These are phyloP conservation scores for Glaucopsyche alexis DNA, from an alignment of 2,888 invertebrate genomes.

Conservation along the genomic window DNA sequence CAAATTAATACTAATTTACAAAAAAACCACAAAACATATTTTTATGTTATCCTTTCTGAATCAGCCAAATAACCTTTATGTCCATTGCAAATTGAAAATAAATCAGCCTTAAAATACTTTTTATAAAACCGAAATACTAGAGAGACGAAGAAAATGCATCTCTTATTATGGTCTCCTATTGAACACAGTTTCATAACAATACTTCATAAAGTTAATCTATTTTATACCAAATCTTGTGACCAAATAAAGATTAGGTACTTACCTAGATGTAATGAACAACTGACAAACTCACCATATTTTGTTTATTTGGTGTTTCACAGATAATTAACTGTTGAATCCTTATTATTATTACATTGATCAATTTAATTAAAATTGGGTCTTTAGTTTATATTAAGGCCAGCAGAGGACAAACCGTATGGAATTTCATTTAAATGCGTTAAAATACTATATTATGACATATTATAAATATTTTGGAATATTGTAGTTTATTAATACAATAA, in stretches of 20 bases:
- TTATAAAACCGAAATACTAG: slow-evolving; percentile 9
- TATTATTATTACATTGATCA: no score
- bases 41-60: neutral
- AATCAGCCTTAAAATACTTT: slow-evolving; percentile 27
- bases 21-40: no score
- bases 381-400: neutral
- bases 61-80: neutral
- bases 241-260: neutral
- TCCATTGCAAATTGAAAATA: slow-evolving; percentile 1
- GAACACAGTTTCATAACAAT: slow-evolving; percentile 19
- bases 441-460: neutral
- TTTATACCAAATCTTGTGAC: slow-evolving; percentile 5
- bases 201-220: neutral
- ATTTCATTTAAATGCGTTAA: neutral
- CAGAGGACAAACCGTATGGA: neutral
- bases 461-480: slow-evolving; percentile 1
- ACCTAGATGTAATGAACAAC: neutral
- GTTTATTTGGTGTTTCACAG: no score
- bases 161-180: neutral
- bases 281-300: neutral
- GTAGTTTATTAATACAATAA: neutral
- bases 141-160: slow-evolving; percentile 23
- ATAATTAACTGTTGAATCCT: no score
- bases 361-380: neutral
- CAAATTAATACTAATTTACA: slow-evolving; percentile 32